Conservation (phyloP, 2,888 invertebrate genomes). For the Ochropleura plecta region DNA sequence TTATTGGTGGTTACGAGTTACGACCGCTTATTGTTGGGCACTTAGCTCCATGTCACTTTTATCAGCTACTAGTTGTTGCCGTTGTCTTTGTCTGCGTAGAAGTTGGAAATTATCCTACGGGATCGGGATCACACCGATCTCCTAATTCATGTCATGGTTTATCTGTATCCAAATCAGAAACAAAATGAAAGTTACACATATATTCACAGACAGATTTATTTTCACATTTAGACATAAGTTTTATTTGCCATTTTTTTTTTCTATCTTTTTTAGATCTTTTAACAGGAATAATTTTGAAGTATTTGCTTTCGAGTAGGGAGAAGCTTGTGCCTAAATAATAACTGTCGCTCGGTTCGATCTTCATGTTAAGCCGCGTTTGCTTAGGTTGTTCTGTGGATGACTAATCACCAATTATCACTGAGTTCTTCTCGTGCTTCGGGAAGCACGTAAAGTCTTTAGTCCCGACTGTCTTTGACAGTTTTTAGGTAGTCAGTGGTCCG, state of each 20-base stretch:
- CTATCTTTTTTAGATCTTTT: not conserved
- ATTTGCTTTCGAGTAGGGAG: not conserved
- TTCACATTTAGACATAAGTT: not conserved
- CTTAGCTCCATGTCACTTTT: slow-evolving; percentile 4
- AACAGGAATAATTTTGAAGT: not conserved
- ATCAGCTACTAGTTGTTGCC: not conserved
- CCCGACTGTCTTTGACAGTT: no score
- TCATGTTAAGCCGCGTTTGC: no score
- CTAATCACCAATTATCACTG: no score
- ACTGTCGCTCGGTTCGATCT: no score
- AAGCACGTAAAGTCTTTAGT: no score
- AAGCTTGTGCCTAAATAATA: no score
- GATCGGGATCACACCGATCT: not conserved
- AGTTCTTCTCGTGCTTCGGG: no score
- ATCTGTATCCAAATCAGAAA: not conserved
- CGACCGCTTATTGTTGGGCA: slow-evolving; percentile 22
- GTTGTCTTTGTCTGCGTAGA: not conserved
- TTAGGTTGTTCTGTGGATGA: no score
- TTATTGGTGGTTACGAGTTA: slow-evolving; percentile 25
- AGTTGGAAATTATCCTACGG: not conserved
- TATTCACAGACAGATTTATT: not conserved
- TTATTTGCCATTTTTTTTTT: not conserved
- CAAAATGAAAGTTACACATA: not conserved
- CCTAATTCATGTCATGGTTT: not conserved
- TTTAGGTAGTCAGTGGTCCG: no score